Conservation (phyloP, 2,797 vertebrate species). For the Cetoscarus ocellatus region DNA sequence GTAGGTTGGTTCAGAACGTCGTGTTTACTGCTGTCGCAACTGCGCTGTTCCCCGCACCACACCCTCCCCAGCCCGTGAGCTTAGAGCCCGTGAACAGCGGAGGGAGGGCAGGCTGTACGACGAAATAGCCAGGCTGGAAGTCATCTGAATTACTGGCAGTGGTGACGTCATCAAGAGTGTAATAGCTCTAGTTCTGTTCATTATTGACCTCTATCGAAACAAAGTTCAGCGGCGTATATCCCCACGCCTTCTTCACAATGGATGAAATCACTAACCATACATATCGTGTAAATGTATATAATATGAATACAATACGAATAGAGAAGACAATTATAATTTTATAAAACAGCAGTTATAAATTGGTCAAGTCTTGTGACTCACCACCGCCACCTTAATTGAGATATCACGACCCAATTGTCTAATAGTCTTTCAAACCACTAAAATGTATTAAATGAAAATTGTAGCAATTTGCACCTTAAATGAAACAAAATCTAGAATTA, state of each 20-base stretch:
- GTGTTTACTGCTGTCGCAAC: conserved; percentile 75
- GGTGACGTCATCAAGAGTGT: conserved; percentile 82
- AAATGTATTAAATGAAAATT: too few relatives aligned
- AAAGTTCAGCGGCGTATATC: not conserved
- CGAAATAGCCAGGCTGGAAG: conserved; percentile 84
- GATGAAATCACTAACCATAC: not conserved
- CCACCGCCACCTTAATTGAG: too few relatives aligned
- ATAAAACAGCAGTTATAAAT: too few relatives aligned
- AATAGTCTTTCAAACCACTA: too few relatives aligned
- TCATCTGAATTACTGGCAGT: conserved; percentile 91
- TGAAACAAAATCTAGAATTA: too few relatives aligned
- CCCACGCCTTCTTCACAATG: not conserved
- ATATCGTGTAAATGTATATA: too few relatives aligned
- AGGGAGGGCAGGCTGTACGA: conserved; percentile 48
- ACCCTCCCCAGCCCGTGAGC: conserved; percentile 56
- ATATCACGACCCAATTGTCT: too few relatives aligned
- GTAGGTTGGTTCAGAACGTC: conserved; percentile 44
- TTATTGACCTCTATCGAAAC: conserved; percentile 10
- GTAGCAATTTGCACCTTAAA: too few relatives aligned
- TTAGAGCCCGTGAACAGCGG: not conserved
- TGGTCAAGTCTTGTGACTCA: too few relatives aligned
- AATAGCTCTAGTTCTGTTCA: conserved; percentile 69
- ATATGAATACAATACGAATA: too few relatives aligned
- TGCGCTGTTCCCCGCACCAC: conserved; percentile 42
- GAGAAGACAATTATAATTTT: too few relatives aligned